Conservation (phyloP, 2,797 vertebrate genomes). For the Florisuga fusca region DNA sequence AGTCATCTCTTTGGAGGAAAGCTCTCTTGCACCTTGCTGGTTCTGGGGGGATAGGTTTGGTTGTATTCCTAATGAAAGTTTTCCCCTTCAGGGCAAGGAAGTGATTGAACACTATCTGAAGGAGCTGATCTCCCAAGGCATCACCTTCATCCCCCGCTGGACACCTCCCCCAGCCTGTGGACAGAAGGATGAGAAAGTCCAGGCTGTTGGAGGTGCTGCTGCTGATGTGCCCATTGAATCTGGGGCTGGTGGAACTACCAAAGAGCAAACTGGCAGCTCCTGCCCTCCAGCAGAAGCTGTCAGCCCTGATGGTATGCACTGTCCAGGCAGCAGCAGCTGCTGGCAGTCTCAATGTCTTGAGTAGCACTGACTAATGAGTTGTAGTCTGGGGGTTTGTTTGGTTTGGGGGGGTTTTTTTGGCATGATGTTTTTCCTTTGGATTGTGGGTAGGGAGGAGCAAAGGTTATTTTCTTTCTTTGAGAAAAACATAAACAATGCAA, state of each 20-base stretch:
- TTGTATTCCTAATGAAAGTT: not conserved
- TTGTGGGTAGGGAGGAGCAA: not conserved
- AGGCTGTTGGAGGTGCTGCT: fast-evolving
- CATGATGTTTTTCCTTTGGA: not conserved
- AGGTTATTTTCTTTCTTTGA: not conserved
- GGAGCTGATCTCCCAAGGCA: conserved; percentile 82
- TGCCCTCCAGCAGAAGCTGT: not conserved
- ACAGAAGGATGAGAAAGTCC: not conserved
- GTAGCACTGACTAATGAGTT: not conserved
- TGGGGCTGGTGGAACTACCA: not conserved
- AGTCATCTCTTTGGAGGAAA: not conserved
- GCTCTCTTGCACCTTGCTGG: not conserved
- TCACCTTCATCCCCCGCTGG: conserved; percentile 83
- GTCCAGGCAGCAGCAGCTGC: not conserved
- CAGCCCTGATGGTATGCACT: conserved; percentile 74
- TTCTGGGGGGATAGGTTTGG: not conserved
- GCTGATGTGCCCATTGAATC: not conserved
- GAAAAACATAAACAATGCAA: not conserved
- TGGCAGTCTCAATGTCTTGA: not conserved
- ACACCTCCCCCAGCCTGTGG: not conserved
- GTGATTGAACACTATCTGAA: conserved; percentile 86
- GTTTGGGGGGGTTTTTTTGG: not conserved
- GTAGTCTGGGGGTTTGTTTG: too few species aligned
- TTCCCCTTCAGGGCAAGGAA: conserved; percentile 83
- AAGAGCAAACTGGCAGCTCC: not conserved